These are phyloP conservation scores for Euphydryas editha DNA, from an alignment of 2,888 invertebrate species.

Conservation along the genomic window DNA sequence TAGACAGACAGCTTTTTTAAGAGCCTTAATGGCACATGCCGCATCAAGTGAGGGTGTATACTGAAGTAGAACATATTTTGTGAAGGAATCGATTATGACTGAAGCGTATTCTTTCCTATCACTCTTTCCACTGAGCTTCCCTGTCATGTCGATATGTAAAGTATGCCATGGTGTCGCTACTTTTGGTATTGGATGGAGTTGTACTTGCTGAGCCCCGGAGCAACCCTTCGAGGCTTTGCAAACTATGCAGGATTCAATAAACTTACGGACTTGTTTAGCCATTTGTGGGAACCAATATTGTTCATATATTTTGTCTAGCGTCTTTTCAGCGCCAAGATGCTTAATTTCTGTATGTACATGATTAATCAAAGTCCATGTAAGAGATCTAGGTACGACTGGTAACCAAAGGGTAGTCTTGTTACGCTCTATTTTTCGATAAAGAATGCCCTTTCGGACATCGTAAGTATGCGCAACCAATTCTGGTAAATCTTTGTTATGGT, in stretches of 20 bases:
- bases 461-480: conserved; percentile 15
- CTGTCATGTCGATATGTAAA: conserved; percentile 25
- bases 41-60: not conserved
- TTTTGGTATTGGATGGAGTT: conserved; percentile 45
- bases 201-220: conserved; percentile 40
- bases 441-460: conserved; percentile 35
- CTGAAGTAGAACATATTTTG: too few species aligned
- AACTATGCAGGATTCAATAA: conserved; percentile 38
- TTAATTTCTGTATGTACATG: conserved; percentile 45
- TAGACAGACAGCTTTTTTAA: conserved; percentile 19
- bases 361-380: conserved; percentile 43
- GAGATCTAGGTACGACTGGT: too few species aligned
- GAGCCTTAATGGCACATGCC: conserved; percentile 3
- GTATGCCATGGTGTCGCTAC: conserved; percentile 45
- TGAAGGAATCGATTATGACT: too few species aligned
- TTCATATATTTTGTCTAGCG: conserved; percentile 46
- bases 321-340: conserved; percentile 47
- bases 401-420: too few species aligned
- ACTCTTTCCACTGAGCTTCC: conserved; percentile 3
- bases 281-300: conserved; percentile 45
- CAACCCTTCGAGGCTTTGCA: conserved; percentile 45
- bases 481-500: conserved; percentile 21
- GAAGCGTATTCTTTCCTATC: too few species aligned
- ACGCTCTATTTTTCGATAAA: too few species aligned
- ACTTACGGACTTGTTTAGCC: conserved; percentile 41